Percentiles rank a stretch among this genome's conserved stretches.
These are phyloP conservation scores for Adelognathus sp. DNA, from an alignment of 2,888 invertebrate species.

Conservation along the genomic window DNA sequence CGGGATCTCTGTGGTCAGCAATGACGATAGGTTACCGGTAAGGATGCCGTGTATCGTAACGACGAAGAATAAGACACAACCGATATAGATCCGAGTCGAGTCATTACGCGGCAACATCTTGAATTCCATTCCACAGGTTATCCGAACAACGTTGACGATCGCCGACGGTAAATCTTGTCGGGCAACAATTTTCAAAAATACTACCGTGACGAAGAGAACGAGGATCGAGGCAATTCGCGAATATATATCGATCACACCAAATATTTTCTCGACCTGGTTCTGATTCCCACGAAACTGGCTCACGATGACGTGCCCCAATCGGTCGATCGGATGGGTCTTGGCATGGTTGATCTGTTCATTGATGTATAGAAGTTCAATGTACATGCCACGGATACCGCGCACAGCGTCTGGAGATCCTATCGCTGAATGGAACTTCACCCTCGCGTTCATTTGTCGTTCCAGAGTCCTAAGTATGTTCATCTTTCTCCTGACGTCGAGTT, in stretches of 20 bases:
- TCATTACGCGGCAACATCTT: background rate
- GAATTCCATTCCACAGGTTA: background rate
- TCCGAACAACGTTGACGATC: background rate
- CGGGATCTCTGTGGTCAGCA: background rate
- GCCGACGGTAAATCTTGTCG: background rate
- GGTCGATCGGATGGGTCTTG: no score
- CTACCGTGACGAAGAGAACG: background rate
- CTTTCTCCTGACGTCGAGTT: no score
- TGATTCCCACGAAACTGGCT: background rate
- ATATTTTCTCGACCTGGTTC: background rate
- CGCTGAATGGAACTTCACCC: no score
- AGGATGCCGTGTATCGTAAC: background rate
- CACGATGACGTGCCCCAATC: background rate
- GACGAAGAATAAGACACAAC: background rate
- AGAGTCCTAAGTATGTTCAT: no score
- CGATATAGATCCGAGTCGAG: background rate
- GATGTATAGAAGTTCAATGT: no score
- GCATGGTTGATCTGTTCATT: background rate
- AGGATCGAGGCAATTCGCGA: background rate
- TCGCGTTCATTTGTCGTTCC: no score
- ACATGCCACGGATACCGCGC: no score
- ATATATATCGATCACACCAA: background rate
- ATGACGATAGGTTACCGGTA: background rate
- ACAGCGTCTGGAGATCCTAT: no score
- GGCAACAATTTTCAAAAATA: background rate